Evolutionary conservation across 2,113 vertebrate species (phyloP).

Genomic region (Phrynosoma blainvillii): DNA sequence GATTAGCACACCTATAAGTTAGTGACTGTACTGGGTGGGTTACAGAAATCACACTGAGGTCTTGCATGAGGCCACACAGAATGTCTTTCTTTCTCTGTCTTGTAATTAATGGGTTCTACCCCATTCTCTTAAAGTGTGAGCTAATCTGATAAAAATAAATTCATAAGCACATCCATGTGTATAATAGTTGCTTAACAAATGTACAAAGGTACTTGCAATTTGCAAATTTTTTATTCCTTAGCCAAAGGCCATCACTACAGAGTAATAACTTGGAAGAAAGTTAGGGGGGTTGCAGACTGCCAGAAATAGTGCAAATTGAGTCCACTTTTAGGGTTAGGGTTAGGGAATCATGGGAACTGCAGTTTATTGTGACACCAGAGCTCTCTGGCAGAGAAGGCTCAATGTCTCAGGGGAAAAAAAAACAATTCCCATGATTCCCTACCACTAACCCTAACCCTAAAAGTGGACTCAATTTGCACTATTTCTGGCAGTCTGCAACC

Average conservation of each 20-base stretch:
- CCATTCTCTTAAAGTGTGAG: neutral
- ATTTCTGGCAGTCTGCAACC: no score
- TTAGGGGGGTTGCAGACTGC: no score
- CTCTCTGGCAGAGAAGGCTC: no score
- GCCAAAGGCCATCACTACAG: neutral
- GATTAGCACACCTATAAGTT: constrained; percentile 50
- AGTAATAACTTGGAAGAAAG: neutral
- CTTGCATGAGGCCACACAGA: constrained; percentile 4
- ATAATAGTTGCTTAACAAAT: constrained; percentile 31
- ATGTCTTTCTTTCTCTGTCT: neutral
- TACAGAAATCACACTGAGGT: constrained; percentile 44
- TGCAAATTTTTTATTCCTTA: neutral
- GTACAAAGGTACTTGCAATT: neutral
- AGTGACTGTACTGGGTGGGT: neutral
- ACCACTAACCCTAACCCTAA: no score
- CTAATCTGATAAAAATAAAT: constrained; percentile 39
- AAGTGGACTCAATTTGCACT: no score
- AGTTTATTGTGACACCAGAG: no score
- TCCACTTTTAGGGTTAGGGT: no score
- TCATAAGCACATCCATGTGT: neutral
- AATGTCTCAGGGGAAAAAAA: no score
- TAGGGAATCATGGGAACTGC: no score
- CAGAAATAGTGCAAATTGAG: no score
- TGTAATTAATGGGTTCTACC: constrained; percentile 30
- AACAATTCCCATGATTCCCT: no score